phyloP scores from a whole-genome alignment of 2,113 vertebrate genomes.

The Pardalotus punctatus region DNA sequence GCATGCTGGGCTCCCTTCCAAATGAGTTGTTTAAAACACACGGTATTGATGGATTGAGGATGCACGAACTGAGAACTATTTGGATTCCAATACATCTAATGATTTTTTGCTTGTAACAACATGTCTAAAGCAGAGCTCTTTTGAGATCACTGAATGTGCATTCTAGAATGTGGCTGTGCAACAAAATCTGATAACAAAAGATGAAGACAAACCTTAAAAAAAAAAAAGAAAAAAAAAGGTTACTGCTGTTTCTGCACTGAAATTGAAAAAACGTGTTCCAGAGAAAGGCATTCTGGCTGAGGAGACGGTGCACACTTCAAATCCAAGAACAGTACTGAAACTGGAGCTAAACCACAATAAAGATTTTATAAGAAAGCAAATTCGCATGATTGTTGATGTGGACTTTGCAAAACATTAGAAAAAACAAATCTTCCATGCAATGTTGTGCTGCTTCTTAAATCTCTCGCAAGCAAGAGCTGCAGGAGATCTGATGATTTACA shows the following conservation, averaged over 20 bases:
- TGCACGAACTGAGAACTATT: constrained; percentile 10
- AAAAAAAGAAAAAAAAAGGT: background rate
- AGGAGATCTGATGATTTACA: background rate
- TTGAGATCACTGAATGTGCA: background rate
- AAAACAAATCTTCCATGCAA: constrained; percentile 4
- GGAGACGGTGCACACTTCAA: background rate
- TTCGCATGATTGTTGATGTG: background rate
- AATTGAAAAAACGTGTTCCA: constrained; percentile 46
- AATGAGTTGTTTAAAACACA: constrained; percentile 19
- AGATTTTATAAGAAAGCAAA: constrained; percentile 45
- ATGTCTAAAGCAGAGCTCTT: background rate
- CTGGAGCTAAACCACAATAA: constrained; percentile 42
- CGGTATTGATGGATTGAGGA: constrained; percentile 6
- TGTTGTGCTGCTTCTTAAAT: background rate
- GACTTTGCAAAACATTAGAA: constrained; percentile 5
- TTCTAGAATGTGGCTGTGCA: background rate
- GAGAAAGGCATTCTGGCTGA: constrained; percentile 30
- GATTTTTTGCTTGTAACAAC: background rate
- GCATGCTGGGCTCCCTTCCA: constrained; percentile 18
- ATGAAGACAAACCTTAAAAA: background rate
- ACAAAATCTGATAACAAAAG: background rate
- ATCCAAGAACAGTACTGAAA: constrained; percentile 55
- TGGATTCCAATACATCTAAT: background rate
- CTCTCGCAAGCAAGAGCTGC: background rate
- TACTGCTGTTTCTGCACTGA: constrained; percentile 3